A percentile compares a stretch with the other conserved stretches of the same genome.
phyloP scores from a whole-genome alignment of 2,113 vertebrate species.

The Lichenostomus cassidix region DNA sequence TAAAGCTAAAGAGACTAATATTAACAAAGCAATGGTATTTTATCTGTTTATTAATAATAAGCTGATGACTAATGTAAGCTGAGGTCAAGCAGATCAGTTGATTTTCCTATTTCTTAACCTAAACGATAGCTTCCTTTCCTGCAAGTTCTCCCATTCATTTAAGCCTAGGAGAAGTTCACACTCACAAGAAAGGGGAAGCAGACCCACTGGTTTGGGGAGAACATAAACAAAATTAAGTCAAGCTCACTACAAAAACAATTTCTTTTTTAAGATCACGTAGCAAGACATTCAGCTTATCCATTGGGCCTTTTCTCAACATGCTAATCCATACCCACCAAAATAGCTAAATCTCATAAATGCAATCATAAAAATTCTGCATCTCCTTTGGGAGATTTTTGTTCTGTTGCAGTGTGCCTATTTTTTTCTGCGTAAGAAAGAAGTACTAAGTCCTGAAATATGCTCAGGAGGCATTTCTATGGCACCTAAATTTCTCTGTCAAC shows the following conservation, averaged over 20 bases:
- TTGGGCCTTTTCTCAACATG: not conserved
- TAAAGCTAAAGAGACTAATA: not conserved
- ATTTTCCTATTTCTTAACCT: not conserved
- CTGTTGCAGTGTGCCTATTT: not conserved
- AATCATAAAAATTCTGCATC: not conserved
- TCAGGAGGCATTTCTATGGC: not conserved
- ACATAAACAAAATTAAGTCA: not conserved
- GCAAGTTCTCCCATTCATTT: not conserved
- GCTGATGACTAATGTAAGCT: not conserved
- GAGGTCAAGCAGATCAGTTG: not conserved
- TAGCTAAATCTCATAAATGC: not conserved
- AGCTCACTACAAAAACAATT: not conserved
- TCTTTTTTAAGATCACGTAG: not conserved
- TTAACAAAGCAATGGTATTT: not conserved
- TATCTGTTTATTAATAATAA: not conserved
- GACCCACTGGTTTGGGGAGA: not conserved
- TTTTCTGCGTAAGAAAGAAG: not conserved
- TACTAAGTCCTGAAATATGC: not conserved
- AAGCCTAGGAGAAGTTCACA: not conserved
- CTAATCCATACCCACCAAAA: not conserved
- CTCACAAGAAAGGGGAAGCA: not conserved
- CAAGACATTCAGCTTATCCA: not conserved
- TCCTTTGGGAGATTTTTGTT: not conserved
- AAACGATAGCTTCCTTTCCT: not conserved
- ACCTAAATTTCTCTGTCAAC: not conserved